Conservation (phyloP, 2,113 vertebrate species). For the Cisticola juncidis region DNA sequence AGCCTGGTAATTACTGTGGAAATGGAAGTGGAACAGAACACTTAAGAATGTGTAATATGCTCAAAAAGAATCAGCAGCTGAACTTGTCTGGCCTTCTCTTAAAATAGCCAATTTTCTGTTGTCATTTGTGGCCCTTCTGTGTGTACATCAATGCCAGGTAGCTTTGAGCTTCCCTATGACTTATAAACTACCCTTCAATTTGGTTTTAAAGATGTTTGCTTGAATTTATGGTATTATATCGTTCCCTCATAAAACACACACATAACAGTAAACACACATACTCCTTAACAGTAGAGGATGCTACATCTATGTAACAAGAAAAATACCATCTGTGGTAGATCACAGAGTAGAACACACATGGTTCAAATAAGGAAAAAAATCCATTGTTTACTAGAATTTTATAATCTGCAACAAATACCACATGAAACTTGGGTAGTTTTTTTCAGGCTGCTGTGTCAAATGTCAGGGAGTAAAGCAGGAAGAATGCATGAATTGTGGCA, state of each 20-base stretch:
- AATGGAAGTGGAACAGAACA: neutral
- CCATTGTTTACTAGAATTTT: slow-evolving; percentile 27
- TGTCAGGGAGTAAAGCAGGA: neutral
- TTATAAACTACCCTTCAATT: neutral
- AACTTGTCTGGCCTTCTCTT: neutral
- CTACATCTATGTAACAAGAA: neutral
- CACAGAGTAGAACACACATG: neutral
- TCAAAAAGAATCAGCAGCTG: neutral
- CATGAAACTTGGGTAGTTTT: neutral
- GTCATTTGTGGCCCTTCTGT: neutral
- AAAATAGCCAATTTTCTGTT: neutral
- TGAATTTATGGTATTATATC: neutral
- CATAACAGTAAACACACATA: neutral
- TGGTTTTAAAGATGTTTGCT: neutral
- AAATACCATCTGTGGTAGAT: neutral
- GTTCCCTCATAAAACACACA: neutral
- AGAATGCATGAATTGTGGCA: neutral
- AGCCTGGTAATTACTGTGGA: neutral
- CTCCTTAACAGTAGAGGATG: neutral
- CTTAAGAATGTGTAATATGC: neutral
- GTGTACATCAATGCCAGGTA: neutral
- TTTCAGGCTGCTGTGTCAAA: slow-evolving; percentile 2
- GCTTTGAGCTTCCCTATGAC: neutral
- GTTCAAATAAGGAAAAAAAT: slow-evolving; percentile 25
- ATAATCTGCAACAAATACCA: neutral